phyloP scores from a whole-genome alignment of 2,888 invertebrate genomes.

The Isoperla grammatica region DNA sequence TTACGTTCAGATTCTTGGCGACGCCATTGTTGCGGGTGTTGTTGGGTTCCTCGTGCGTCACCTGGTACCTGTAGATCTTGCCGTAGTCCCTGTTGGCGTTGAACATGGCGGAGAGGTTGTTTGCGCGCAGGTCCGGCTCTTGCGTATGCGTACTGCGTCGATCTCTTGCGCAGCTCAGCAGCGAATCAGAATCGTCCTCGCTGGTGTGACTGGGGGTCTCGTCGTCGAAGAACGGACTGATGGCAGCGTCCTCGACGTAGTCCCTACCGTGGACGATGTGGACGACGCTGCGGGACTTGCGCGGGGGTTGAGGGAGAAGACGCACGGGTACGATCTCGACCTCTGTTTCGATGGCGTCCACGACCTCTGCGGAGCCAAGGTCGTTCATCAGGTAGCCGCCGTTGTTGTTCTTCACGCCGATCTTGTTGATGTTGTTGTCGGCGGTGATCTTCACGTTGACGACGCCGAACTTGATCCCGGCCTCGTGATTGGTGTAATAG shows the following conservation, averaged over 20 bases:
- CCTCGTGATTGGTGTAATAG: too few species aligned
- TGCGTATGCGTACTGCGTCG: slow-evolving; percentile 5
- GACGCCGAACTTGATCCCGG: background rate
- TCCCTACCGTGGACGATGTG: slow-evolving; percentile 54
- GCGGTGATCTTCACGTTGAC: slow-evolving; percentile 32
- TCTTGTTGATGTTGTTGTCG: slow-evolving; percentile 50
- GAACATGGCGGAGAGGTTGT: slow-evolving; percentile 24
- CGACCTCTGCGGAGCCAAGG: slow-evolving; percentile 41
- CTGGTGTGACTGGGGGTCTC: slow-evolving; percentile 24
- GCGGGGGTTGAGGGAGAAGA: slow-evolving; percentile 74
- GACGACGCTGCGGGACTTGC: slow-evolving; percentile 64
- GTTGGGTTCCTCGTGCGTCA: slow-evolving; percentile 18
- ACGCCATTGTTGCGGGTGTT: slow-evolving; percentile 13
- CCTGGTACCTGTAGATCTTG: slow-evolving; percentile 22
- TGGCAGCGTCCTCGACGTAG: slow-evolving; percentile 47
- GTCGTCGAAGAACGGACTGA: slow-evolving; percentile 26
- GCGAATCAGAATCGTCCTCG: slow-evolving; percentile 57
- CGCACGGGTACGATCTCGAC: slow-evolving; percentile 70
- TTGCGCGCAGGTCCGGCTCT: slow-evolving; percentile 18
- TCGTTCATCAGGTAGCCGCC: slow-evolving; percentile 49
- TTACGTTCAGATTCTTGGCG: slow-evolving; percentile 23
- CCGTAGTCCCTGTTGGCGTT: slow-evolving; percentile 31
- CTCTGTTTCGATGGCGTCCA: slow-evolving; percentile 41
- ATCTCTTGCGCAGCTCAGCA: slow-evolving; percentile 56
- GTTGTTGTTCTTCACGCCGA: slow-evolving; percentile 47